Base-by-base conservation (phyloP, 1,140 invertebrate genomes). In the Achatina immaculata region DNA sequence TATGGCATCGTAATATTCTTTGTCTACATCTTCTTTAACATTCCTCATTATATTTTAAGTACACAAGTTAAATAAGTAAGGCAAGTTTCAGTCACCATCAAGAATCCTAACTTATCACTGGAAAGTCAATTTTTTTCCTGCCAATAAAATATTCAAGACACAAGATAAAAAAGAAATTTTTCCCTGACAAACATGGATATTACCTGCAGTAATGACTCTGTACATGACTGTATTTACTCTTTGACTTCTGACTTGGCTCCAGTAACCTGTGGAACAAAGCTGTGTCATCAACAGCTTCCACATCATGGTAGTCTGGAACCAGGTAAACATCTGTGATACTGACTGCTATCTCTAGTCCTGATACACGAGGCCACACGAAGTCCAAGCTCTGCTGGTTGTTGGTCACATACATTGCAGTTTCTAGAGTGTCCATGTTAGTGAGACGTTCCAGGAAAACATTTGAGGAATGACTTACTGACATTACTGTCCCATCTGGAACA, bases 371-470 rank as follows among this genome's bases (percentile, higher is more conserved):
- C 83, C 87, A 89, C 31, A 83, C 85, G 58, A 88, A 88, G 81
- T 87, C 84, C 65, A 85, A 81, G 9, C 81, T 51, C 78, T 89
- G 88, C 78, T 87, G 86, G 76, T 88, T 88, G 84, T 88, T 87
- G 55, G 86, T 85, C 21, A 86, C 78, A 51, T 86, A 87, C 79
- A 88, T 85, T 1, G 83, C 68, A 6, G 81, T 84, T 24, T 87
- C 84, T 71, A 86, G 65, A 31, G 85, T 82, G 31, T 84, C 83
- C 75, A 87, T 84, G 45, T 83, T 78, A n/a, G 77, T 55, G 19
- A 88, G 76, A 40, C 84, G 82, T 73, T 88, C 87, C 77, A 86
- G 71, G 82, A 88, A 87, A 16, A 87, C 83, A 79, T 88, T 88
- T 28, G 79, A 51, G 21, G 86, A 87, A 65, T 86, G 55, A 21